These are phyloP conservation scores for Synergus itoensis DNA, from an alignment of 2,888 invertebrate species.

Conservation along the genomic window DNA sequence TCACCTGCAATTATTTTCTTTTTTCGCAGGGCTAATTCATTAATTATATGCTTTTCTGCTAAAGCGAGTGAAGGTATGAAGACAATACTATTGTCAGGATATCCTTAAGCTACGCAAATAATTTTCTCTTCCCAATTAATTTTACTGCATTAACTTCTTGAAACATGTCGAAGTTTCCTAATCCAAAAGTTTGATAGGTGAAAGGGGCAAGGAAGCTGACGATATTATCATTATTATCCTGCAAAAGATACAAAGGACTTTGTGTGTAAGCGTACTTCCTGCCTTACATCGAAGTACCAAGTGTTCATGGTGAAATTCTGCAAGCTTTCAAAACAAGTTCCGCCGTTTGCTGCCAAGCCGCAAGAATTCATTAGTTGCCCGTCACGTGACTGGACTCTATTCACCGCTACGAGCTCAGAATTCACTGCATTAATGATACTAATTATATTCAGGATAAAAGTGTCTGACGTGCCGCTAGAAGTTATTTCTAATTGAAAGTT, in stretches of 20 bases:
- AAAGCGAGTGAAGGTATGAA: too few species aligned
- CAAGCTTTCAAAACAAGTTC: slow-evolving; percentile 27
- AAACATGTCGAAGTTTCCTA: background rate
- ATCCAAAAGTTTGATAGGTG: background rate
- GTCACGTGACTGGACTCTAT: slow-evolving; percentile 32
- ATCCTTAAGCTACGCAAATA: too few species aligned
- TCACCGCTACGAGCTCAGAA: slow-evolving; percentile 6
- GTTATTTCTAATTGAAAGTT: slow-evolving; percentile 6
- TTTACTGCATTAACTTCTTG: too few species aligned
- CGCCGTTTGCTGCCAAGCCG: slow-evolving; percentile 7
- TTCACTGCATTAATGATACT: slow-evolving; percentile 21
- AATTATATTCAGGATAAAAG: slow-evolving; percentile 17
- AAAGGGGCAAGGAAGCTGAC: background rate
- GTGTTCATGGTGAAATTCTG: background rate
- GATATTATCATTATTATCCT: background rate
- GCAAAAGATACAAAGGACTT: background rate
- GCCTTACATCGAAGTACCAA: background rate
- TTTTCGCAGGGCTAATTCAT: too few species aligned
- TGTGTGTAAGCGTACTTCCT: background rate
- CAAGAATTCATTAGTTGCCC: slow-evolving; percentile 22
- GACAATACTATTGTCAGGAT: too few species aligned
- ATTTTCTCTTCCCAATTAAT: too few species aligned
- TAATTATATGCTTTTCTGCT: too few species aligned
- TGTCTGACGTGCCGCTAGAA: background rate
- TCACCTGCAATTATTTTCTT: too few species aligned